Evolutionary conservation across 1,140 invertebrate genomes (phyloP).

Genomic region (Diabrotica virgifera): DNA sequence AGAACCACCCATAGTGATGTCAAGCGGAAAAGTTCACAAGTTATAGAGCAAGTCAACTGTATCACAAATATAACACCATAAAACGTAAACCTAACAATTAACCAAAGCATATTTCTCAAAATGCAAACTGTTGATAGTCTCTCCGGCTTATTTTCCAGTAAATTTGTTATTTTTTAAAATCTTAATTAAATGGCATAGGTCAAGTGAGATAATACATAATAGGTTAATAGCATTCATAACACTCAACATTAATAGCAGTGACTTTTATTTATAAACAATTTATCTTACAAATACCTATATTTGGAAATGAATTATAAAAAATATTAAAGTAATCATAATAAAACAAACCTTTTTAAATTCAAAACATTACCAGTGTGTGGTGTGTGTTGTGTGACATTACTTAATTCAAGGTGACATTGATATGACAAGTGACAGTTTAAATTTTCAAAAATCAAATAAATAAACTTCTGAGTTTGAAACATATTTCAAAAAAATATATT

Average conservation of each 20-base stretch:
- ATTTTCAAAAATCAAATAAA: no score
- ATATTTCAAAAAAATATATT: no score
- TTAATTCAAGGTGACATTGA: conserved; percentile 14
- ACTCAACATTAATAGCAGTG: no score
- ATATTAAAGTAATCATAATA: neutral
- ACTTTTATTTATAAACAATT: no score
- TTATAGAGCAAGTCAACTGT: neutral
- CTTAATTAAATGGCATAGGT: neutral
- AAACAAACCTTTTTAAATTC: conserved; percentile 1
- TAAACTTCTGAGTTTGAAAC: no score
- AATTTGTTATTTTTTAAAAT: neutral
- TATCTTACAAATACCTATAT: neutral
- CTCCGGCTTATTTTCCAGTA: neutral
- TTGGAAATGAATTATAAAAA: neutral
- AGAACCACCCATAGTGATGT: conserved; percentile 15
- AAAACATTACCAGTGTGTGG: neutral
- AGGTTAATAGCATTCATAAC: neutral
- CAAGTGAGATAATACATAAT: neutral
- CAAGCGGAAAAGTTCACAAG: neutral
- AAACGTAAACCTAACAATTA: neutral
- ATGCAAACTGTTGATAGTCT: neutral
- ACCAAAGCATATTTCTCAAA: neutral
- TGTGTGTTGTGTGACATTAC: conserved; percentile 5
- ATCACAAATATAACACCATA: neutral
- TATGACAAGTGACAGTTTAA: neutral